A percentile compares a stretch with the other conserved stretches of the same genome.
phyloP scores from a whole-genome alignment of 1,140 invertebrate genomes.

The Atta colombica region DNA sequence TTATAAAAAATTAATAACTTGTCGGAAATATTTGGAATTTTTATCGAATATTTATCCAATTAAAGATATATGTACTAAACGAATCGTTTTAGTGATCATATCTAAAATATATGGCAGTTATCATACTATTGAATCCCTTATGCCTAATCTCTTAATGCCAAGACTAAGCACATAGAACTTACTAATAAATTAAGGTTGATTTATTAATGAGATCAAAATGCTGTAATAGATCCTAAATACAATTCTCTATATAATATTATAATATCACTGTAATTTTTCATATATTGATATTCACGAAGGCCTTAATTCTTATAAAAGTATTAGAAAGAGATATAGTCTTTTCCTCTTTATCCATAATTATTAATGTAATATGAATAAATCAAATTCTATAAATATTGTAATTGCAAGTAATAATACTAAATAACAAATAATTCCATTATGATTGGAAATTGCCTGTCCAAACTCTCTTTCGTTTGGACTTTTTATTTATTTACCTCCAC shows the following conservation, averaged over 20 bases:
- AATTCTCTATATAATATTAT: neutral
- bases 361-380: no score
- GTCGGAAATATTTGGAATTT: neutral
- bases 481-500: neutral
- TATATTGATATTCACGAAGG: neutral
- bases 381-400: no score
- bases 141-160: constrained; percentile 11
- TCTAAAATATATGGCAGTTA: neutral
- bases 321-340: neutral
- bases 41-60: constrained; percentile 1
- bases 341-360: no score
- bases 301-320: neutral
- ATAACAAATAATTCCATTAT: no score
- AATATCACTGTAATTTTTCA: neutral
- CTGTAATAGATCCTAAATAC: neutral
- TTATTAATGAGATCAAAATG: constrained; percentile 29
- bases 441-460: no score
- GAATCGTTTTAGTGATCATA: neutral
- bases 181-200: constrained; percentile 31
- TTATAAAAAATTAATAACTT: neutral
- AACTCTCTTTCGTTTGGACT: no score
- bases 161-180: neutral
- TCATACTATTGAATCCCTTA: neutral
- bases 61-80: constrained; percentile 1
- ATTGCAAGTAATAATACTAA: no score